Percentiles rank a stretch among this genome's conserved stretches.
These are phyloP conservation scores for Chlorops oryzae DNA, from an alignment of 1,140 invertebrate genomes.

Conservation along the genomic window DNA sequence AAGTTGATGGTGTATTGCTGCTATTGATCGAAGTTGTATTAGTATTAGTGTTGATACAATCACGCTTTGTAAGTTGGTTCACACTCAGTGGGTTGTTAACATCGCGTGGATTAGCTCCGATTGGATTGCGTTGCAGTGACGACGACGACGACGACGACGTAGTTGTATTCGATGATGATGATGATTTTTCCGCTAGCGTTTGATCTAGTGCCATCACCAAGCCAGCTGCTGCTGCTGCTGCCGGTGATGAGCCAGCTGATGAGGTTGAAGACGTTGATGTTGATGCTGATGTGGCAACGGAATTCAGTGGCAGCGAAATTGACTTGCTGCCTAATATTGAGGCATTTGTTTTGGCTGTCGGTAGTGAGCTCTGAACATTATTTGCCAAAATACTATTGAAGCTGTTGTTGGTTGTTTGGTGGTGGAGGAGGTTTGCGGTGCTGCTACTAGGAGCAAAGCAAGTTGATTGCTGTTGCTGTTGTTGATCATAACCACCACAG, in stretches of 20 bases:
- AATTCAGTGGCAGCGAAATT: not conserved
- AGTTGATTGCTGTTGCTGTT: conserved; percentile 6
- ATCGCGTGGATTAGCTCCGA: conserved; percentile 83
- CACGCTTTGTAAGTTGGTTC: conserved; percentile 67
- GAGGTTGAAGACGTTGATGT: conserved; percentile 7
- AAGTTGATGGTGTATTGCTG: not conserved
- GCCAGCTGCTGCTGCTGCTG: not conserved
- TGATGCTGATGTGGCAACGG: not conserved
- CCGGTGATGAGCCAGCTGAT: conserved; percentile 6
- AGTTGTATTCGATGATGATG: not conserved
- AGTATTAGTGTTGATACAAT: conserved; percentile 21
- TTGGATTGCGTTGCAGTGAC: conserved; percentile 55
- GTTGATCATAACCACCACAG: conserved; percentile 4
- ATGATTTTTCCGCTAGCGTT: too few species aligned
- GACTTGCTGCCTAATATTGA: not conserved
- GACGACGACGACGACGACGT: not conserved
- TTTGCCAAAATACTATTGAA: too few species aligned
- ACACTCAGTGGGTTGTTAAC: conserved; percentile 86
- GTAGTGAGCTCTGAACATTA: too few species aligned
- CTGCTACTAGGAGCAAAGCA: not conserved
- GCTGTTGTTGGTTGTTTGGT: too few species aligned
- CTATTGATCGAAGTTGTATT: not conserved
- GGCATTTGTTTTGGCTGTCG: not conserved
- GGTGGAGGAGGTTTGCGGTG: not conserved
- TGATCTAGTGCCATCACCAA: too few species aligned